A percentile compares a stretch with the other conserved stretches of the same genome.
Evolutionary conservation across 1,140 invertebrate species (phyloP).

Genomic region (Littorina saxatilis): DNA sequence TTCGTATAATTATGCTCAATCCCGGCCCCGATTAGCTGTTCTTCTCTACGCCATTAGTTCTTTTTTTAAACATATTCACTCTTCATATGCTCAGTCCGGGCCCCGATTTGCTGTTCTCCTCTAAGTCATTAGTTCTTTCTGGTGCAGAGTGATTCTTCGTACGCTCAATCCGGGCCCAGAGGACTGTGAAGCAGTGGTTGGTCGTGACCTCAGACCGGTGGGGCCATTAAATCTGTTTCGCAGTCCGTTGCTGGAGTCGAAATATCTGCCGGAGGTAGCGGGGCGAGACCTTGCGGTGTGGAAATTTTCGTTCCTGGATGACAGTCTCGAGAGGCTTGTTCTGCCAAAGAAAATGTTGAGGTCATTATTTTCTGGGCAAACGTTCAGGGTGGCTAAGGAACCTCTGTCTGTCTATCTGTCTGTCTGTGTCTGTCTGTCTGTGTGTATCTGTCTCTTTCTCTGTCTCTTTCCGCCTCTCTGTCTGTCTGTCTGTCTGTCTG

Average conservation of each 20-base stretch:
- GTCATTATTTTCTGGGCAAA: too few relatives aligned
- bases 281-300: constrained; percentile 24
- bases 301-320: neutral
- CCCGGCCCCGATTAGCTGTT: too few relatives aligned
- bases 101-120: too few relatives aligned
- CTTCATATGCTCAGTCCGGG: too few relatives aligned
- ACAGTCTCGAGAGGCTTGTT: neutral
- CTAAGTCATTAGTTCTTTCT: constrained; percentile 20
- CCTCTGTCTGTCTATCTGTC: neutral
- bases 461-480: neutral
- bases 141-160: constrained; percentile 25
- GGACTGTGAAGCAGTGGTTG: constrained; percentile 8
- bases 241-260: constrained; percentile 39
- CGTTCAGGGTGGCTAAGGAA: too few relatives aligned
- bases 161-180: constrained; percentile 25
- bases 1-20: too few relatives aligned
- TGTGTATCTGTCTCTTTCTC: neutral
- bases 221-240: neutral
- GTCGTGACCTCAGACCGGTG: neutral
- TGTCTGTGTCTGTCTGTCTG: neutral
- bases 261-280: constrained; percentile 35
- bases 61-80: too few relatives aligned
- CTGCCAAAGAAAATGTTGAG: neutral
- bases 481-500: constrained; percentile 13
- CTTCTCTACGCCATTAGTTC: too few relatives aligned